Evolutionary conservation across 2,113 vertebrate genomes (phyloP).

Genomic region (Indicator maculatus): DNA sequence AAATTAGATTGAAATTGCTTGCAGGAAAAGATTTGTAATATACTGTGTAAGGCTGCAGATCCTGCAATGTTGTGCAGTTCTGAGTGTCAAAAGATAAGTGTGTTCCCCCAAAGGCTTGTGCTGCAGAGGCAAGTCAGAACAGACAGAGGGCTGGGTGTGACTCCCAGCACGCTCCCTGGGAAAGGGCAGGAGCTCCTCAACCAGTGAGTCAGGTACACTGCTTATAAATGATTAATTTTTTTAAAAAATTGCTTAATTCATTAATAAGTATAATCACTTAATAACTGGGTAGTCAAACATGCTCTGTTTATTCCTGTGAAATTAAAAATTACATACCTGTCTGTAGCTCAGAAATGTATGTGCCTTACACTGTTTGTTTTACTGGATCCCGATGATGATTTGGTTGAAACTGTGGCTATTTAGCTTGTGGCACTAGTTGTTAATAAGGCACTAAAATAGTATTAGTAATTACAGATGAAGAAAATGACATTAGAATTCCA

Average conservation of each 20-base stretch:
- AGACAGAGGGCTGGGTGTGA: neutral
- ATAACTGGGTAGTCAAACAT: slow-evolving; percentile 3
- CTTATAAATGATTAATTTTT: neutral
- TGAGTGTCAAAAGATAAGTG: neutral
- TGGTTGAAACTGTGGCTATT: neutral
- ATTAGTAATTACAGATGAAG: slow-evolving; percentile 15
- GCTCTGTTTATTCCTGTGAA: slow-evolving; percentile 25
- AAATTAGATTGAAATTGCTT: neutral
- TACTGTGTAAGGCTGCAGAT: neutral
- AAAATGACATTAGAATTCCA: neutral
- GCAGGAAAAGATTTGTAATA: neutral
- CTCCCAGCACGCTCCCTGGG: neutral
- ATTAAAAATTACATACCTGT: neutral
- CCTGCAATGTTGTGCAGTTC: fast-evolving
- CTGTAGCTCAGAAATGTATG: neutral
- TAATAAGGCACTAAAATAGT: neutral
- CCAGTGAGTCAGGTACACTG: neutral
- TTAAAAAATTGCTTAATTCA: slow-evolving; percentile 7
- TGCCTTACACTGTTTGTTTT: neutral
- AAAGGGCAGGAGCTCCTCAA: slow-evolving; percentile 1
- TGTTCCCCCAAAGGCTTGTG: neutral
- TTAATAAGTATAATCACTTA: slow-evolving; percentile 15
- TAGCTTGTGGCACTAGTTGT: neutral
- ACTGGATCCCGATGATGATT: neutral
- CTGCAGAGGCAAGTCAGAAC: slow-evolving; percentile 6